phyloP scores from a whole-genome alignment of 2,113 vertebrate genomes.

The Mormyrus iriodes region DNA sequence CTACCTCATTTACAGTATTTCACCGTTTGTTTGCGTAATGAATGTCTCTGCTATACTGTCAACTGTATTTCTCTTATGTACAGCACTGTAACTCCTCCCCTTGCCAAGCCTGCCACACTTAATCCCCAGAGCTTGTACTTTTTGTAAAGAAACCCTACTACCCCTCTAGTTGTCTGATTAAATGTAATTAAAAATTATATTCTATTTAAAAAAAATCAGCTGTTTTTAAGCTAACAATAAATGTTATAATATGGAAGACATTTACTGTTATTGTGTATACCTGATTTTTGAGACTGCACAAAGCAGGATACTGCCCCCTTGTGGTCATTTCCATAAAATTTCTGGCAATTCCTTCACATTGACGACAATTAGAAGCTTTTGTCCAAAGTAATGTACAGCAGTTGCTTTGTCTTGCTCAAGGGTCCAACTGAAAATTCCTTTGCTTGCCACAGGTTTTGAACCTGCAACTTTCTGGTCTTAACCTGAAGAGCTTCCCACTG shows the following conservation, averaged over 20 bases:
- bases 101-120: neutral
- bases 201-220: conserved; percentile 19
- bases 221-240: conserved; percentile 14
- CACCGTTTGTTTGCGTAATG: neutral
- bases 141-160: conserved; percentile 20
- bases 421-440: neutral
- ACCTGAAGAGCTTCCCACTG: neutral
- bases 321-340: neutral
- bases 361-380: neutral
- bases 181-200: conserved; percentile 3
- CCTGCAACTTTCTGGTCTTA: neutral
- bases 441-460: neutral
- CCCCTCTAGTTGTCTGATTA: neutral
- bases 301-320: neutral
- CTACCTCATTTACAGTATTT: conserved; percentile 25
- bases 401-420: neutral
- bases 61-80: neutral
- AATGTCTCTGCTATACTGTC: conserved; percentile 9
- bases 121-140: neutral
- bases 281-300: neutral
- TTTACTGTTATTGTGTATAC: neutral
- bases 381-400: neutral
- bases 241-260: neutral
- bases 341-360: neutral
- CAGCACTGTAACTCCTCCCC: conserved; percentile 13